A percentile compares a stretch with the other conserved stretches of the same genome.
Conservation (phyloP, 2,888 invertebrate genomes). For the Glaucopsyche alexis region DNA sequence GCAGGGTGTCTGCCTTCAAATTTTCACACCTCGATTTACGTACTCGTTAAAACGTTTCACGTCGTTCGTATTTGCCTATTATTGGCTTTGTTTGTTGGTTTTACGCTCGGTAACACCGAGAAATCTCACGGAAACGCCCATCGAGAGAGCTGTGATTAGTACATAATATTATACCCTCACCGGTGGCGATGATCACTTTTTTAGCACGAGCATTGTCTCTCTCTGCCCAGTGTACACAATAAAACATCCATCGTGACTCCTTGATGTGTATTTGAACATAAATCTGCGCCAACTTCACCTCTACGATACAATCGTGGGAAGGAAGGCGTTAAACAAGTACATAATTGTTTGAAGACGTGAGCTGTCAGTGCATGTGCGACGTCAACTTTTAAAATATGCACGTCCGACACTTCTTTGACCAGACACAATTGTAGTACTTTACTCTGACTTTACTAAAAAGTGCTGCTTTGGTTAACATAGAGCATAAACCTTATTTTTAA, state of each 20-base stretch:
- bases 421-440: slow-evolving; percentile 14
- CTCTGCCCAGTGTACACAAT: slow-evolving; percentile 40
- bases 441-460: background rate
- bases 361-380: slow-evolving; percentile 60
- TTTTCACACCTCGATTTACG: slow-evolving; percentile 53
- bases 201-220: slow-evolving; percentile 33
- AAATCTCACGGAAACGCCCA: slow-evolving; percentile 31
- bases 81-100: slow-evolving; percentile 32
- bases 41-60: slow-evolving; percentile 38
- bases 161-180: slow-evolving; percentile 2
- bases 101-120: slow-evolving; percentile 40
- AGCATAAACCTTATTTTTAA: background rate
- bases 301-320: slow-evolving; percentile 71
- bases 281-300: slow-evolving; percentile 58
- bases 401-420: slow-evolving; percentile 17
- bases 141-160: slow-evolving; percentile 23
- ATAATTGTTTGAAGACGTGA: slow-evolving; percentile 66
- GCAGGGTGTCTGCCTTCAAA: slow-evolving; percentile 48
- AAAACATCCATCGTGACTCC: slow-evolving; percentile 45
- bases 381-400: slow-evolving; percentile 33
- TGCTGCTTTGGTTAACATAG: background rate
- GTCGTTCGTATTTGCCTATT: slow-evolving; percentile 47
- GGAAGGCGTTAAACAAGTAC: slow-evolving; percentile 61
- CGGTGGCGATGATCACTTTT: slow-evolving; percentile 29
- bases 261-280: slow-evolving; percentile 54